Base-by-base conservation (phyloP, 2,797 vertebrate genomes). In the Vultur gryphus region DNA sequence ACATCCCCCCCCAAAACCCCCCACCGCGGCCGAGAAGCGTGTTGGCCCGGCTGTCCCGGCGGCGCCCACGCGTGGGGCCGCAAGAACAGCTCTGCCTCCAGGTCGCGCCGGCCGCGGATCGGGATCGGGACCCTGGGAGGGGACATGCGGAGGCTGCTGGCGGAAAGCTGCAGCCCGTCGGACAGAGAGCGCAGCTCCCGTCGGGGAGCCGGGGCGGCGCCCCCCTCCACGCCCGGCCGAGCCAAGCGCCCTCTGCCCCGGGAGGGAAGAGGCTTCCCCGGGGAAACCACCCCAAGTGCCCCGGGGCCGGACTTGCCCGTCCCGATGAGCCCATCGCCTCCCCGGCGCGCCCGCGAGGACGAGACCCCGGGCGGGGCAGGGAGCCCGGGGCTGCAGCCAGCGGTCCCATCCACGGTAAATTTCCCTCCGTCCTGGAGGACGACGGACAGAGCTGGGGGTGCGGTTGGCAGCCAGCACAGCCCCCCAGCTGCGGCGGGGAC, bases 1-100 rank as follows among this genome's bases (percentile, higher is more conserved):
- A 6, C 37, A 23, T 16, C 5, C 5, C 17, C 17, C 35, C 16
- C 4, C 4, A 19, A 11, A 48, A 6, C 2, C 18, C 8, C 18
- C 19, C 72, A 25, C 28, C 6, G 16, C 33, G 15, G 17, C 58
- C 51, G 24, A 57, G n/a, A n/a, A 37, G 24, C 6, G 1, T 7
- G 41, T 29, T 43, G 70, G 67, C 31, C 43, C 11, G 13, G 48
- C 41, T 46, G 51, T 5, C 14, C 33, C 10, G 35, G 35, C 57
- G 10, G 59, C 11, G 11, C n/a, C 49, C 73, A 64, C 23, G 33
- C 17, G 65, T 37, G 86, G 54, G 52, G 49, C 54, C 4, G 16
- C 62, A 35, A n/a, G 29, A 87, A 26, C 7, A 20, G n/a, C 61
- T 61, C 55, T 3, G 44, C 9, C 24, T 24, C 15, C 54, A 23